These are phyloP conservation scores for Pelosia muscerda DNA, from an alignment of 2,888 invertebrate species.

Conservation along the genomic window DNA sequence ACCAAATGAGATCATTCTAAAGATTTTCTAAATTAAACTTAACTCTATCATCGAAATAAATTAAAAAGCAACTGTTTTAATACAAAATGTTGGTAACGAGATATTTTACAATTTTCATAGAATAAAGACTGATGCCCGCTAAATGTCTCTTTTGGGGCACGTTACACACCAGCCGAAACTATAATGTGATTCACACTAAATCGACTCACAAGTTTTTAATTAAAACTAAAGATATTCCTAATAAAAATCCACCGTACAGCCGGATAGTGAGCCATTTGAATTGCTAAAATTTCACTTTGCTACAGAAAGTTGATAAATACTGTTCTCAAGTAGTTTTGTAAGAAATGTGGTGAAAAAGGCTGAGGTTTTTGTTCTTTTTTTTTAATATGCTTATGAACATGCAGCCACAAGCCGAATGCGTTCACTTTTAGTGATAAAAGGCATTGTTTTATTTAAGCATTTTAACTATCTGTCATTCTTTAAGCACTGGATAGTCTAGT, in stretches of 20 bases:
- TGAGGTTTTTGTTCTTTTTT: too few species aligned
- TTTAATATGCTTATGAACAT: too few species aligned
- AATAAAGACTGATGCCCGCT: constrained; percentile 54
- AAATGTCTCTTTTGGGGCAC: constrained; percentile 70
- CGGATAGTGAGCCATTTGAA: constrained; percentile 48
- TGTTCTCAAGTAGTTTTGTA: constrained; percentile 9
- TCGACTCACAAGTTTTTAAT: constrained; percentile 70
- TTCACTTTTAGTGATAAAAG: too few species aligned
- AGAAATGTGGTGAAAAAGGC: constrained; percentile 3
- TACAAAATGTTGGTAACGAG: constrained; percentile 44
- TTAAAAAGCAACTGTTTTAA: constrained; percentile 33
- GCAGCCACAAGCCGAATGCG: too few species aligned
- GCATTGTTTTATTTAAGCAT: too few species aligned
- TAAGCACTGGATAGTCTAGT: too few species aligned
- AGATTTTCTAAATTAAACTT: not conserved
- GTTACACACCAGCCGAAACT: constrained; percentile 60
- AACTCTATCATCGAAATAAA: not conserved
- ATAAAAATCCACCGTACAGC: constrained; percentile 58
- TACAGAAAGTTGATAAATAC: constrained; percentile 27
- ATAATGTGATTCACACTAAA: constrained; percentile 72
- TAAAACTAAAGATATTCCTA: constrained; percentile 71
- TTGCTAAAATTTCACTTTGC: constrained; percentile 42
- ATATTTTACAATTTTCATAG: constrained; percentile 47
- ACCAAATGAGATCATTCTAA: not conserved
- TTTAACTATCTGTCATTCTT: too few species aligned